Conservation (phyloP, 2,797 vertebrate genomes). For the Helostoma temminkii region DNA sequence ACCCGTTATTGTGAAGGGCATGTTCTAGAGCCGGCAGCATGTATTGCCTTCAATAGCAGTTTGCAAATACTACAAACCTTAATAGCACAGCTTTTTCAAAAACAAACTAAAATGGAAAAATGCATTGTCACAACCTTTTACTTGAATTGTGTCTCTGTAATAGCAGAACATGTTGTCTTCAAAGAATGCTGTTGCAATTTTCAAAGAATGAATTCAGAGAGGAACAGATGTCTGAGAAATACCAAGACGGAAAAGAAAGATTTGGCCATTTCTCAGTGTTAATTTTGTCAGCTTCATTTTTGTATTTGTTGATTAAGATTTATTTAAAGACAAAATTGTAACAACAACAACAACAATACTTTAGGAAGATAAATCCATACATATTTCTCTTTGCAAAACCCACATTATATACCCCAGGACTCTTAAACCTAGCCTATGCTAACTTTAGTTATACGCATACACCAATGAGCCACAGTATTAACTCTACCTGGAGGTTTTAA, state of each 20-base stretch:
- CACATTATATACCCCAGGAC: no score
- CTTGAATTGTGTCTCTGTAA: conserved; percentile 26
- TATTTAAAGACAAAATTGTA: no score
- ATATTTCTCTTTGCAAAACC: no score
- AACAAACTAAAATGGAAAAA: conserved; percentile 6
- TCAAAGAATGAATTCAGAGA: conserved; percentile 50
- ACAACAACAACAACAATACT: no score
- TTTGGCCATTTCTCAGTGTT: no score
- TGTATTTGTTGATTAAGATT: no score
- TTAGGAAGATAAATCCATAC: no score
- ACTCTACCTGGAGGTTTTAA: no score
- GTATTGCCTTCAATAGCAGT: conserved; percentile 12
- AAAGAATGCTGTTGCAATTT: conserved; percentile 38
- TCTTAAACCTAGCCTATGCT: no score
- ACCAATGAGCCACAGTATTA: no score
- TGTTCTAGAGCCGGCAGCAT: conserved; percentile 4
- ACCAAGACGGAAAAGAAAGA: conserved; percentile 30
- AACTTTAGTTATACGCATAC: no score
- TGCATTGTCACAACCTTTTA: conserved; percentile 34
- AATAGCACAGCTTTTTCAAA: conserved; percentile 8
- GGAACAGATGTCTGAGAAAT: conserved; percentile 43
- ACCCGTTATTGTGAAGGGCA: conserved; percentile 47
- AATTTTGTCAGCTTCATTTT: no score
- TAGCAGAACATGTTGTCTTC: conserved; percentile 20
- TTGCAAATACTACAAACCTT: conserved; percentile 13